A percentile compares a stretch with the other conserved stretches of the same genome.
phyloP scores from a whole-genome alignment of 2,113 vertebrate genomes.

The Alligator mississippiensis region DNA sequence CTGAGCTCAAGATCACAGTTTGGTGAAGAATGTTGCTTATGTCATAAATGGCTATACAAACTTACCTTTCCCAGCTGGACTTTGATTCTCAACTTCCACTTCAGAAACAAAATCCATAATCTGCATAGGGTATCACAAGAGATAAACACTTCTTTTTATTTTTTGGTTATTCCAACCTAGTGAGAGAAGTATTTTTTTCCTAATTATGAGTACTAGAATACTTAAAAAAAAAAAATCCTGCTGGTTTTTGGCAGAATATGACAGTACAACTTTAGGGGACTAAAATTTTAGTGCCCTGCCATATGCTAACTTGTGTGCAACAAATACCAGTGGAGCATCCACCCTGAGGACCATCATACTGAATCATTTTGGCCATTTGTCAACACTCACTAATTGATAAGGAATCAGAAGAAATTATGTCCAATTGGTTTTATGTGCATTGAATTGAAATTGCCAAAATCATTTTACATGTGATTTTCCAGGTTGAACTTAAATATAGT shows the following conservation, averaged over 20 bases:
- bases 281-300: no score
- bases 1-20: neutral
- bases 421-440: neutral
- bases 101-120: neutral
- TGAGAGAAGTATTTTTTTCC: neutral
- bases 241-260: neutral
- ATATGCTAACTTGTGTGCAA: no score
- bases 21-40: slow-evolving; percentile 4
- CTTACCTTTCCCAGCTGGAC: neutral
- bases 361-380: neutral
- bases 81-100: neutral
- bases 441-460: neutral
- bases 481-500: neutral
- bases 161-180: neutral
- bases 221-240: neutral
- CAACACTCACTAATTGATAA: neutral
- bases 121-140: neutral
- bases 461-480: slow-evolving; percentile 13
- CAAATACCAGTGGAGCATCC: neutral
- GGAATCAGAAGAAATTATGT: neutral
- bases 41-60: neutral
- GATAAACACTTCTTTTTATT: neutral
- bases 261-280: neutral
- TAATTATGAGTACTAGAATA: neutral
- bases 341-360: neutral